Conservation (phyloP, 2,888 invertebrate species). For the Acanthococcus lagerstroemiae region DNA sequence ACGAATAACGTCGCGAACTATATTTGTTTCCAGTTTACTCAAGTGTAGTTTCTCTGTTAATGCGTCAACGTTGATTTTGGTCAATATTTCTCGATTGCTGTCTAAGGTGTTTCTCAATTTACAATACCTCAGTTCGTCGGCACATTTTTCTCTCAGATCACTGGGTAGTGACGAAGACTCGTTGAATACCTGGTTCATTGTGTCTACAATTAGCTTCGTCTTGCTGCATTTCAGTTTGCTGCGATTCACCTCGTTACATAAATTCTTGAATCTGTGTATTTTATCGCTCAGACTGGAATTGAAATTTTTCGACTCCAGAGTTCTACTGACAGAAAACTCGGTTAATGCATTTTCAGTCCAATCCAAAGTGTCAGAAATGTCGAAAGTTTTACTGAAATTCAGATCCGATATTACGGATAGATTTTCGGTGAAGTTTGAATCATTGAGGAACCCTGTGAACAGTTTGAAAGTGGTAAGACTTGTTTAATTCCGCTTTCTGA, state of each 20-base stretch:
- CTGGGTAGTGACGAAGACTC: not conserved
- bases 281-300: not conserved
- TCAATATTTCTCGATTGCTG: not conserved
- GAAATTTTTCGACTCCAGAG: not conserved
- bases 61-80: not conserved
- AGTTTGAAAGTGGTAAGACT: not conserved
- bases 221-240: not conserved
- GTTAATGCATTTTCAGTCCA: not conserved
- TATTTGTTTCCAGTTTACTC: not conserved
- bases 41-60: not conserved
- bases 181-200: slow-evolving; percentile 7
- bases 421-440: slow-evolving; percentile 6
- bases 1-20: not conserved
- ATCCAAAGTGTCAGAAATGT: not conserved
- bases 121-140: not conserved
- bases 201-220: not conserved
- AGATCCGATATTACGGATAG: not conserved
- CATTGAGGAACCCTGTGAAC: not conserved
- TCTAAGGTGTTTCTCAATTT: not conserved
- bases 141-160: not conserved
- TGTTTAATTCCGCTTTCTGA: not conserved
- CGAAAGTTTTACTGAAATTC: not conserved
- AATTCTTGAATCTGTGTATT: not conserved
- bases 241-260: not conserved
- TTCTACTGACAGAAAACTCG: not conserved